phyloP scores from a whole-genome alignment of 2,113 vertebrate genomes.

The Taurulus bubalis region DNA sequence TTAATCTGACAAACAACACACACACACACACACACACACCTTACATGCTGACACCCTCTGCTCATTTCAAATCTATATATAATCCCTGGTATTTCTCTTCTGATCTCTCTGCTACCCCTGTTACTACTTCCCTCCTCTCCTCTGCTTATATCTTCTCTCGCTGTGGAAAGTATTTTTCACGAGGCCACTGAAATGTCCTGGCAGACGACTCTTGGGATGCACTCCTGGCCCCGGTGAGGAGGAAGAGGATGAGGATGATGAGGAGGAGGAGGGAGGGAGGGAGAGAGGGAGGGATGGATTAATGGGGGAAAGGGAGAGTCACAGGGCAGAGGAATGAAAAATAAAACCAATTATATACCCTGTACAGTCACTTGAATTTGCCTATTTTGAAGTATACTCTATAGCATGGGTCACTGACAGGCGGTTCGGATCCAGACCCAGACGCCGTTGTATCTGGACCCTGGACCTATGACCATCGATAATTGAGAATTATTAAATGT shows the following conservation, averaged over 20 bases:
- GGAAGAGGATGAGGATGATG: no score
- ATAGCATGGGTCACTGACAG: no score
- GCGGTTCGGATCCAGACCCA: no score
- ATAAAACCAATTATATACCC: not conserved
- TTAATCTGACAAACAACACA: conserved; percentile 55
- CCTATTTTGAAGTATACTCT: not conserved
- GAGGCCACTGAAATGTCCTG: conserved; percentile 48
- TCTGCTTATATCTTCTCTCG: not conserved
- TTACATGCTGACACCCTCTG: conserved; percentile 37
- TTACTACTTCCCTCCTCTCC: conserved; percentile 23
- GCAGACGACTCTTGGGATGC: conserved; percentile 13
- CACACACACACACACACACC: conserved; percentile 49
- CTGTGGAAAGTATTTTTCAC: conserved; percentile 75
- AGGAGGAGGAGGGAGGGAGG: not conserved
- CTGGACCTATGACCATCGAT: no score
- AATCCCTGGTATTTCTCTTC: conserved; percentile 60
- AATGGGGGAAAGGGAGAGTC: conserved; percentile 39
- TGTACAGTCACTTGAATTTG: not conserved
- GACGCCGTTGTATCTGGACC: no score
- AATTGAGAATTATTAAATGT: no score
- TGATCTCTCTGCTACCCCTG: conserved; percentile 39
- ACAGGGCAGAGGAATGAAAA: conserved; percentile 13
- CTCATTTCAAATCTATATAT: conserved; percentile 79
- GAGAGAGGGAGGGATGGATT: conserved; percentile 15
- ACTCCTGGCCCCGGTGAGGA: conserved; percentile 15